phyloP scores from a whole-genome alignment of 2,888 invertebrate genomes.

The Timandra comae region DNA sequence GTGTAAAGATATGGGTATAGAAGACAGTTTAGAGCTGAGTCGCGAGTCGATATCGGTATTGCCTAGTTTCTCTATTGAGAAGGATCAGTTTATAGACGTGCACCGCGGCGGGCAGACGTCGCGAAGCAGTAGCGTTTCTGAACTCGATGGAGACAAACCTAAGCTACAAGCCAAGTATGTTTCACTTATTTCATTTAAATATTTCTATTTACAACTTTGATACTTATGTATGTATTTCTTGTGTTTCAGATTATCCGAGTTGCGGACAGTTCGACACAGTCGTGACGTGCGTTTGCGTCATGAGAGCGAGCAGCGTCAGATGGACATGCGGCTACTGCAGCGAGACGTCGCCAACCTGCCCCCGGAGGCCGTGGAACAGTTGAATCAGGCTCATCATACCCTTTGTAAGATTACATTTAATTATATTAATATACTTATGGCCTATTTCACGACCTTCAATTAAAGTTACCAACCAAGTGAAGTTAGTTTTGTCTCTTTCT shows the following conservation, averaged over 20 bases:
- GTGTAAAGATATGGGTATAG: conserved; percentile 38
- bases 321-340: conserved; percentile 85
- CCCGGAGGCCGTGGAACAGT: conserved; percentile 82
- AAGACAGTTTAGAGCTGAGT: conserved; percentile 39
- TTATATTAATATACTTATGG: too few species aligned
- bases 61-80: conserved; percentile 45
- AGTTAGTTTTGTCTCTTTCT: too few species aligned
- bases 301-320: conserved; percentile 84
- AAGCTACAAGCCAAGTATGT: conserved; percentile 69
- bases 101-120: conserved; percentile 55
- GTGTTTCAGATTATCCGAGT: conserved; percentile 79
- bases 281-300: conserved; percentile 85
- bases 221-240: conserved; percentile 51
- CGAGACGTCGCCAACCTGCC: conserved; percentile 84
- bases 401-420: too few species aligned
- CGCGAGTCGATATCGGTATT: conserved; percentile 45
- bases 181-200: conserved; percentile 2
- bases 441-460: too few species aligned
- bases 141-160: conserved; percentile 59
- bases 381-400: conserved; percentile 85
- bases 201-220: too few species aligned
- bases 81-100: conserved; percentile 50
- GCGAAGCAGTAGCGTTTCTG: conserved; percentile 61
- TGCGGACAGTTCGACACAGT: conserved; percentile 84
- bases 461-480: too few species aligned